phyloP scores from a whole-genome alignment of 2,113 vertebrate genomes.

The Hymenochirus boettgeri region DNA sequence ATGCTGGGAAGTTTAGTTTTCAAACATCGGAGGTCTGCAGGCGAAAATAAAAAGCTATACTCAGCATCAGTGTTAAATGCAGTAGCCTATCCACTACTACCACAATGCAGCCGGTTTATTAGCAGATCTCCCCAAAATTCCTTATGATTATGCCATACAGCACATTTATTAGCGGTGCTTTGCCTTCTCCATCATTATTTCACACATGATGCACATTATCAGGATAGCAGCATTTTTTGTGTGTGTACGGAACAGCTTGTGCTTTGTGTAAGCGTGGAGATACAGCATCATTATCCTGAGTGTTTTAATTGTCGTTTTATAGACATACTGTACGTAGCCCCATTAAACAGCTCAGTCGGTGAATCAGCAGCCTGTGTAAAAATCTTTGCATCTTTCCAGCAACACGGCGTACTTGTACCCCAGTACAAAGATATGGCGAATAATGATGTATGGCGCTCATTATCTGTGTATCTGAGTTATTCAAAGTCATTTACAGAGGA shows the following conservation, averaged over 20 bases:
- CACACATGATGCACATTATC: not conserved
- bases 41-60: too few relatives aligned
- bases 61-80: too few relatives aligned
- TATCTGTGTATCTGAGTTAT: not conserved
- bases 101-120: too few relatives aligned
- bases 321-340: not conserved
- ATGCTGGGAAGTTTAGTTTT: too few relatives aligned
- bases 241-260: not conserved
- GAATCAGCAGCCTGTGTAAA: not conserved
- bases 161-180: too few relatives aligned
- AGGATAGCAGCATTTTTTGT: not conserved
- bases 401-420: not conserved
- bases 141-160: too few relatives aligned
- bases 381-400: not conserved
- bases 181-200: too few relatives aligned
- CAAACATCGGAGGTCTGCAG: too few relatives aligned
- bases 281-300: not conserved
- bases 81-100: too few relatives aligned
- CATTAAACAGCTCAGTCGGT: not conserved
- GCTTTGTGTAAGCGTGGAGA: not conserved
- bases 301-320: not conserved
- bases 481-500: slow-evolving; percentile 1
- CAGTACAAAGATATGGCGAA: not conserved
- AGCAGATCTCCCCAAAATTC: too few relatives aligned
- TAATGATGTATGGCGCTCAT: not conserved